Evolutionary conservation across 2,888 invertebrate genomes (phyloP).

Genomic region (Phrixothrix hirtus): DNA sequence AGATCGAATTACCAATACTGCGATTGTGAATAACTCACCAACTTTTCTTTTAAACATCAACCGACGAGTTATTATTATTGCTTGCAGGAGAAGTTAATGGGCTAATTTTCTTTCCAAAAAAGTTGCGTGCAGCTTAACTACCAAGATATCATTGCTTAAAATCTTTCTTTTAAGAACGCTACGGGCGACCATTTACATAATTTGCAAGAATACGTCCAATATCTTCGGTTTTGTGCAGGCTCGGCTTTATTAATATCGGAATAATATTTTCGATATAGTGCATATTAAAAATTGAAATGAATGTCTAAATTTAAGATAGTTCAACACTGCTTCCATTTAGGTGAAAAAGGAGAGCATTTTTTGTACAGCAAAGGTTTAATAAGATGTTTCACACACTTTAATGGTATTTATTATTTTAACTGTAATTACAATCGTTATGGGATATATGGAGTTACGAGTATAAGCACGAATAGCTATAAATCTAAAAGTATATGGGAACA

Average conservation of each 20-base stretch:
- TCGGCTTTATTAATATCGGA: conserved; percentile 3
- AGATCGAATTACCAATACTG: conserved; percentile 15
- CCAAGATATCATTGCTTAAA: conserved; percentile 23
- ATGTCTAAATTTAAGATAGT: too few species aligned
- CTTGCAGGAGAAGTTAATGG: conserved; percentile 25
- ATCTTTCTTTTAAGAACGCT: conserved; percentile 19
- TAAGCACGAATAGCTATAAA: too few species aligned
- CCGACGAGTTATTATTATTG: conserved; percentile 28
- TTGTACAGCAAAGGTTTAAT: neutral
- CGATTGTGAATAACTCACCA: conserved; percentile 25
- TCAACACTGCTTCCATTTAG: too few species aligned
- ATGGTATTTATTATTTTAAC: too few species aligned
- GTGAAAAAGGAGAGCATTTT: neutral
- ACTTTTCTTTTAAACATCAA: conserved; percentile 25
- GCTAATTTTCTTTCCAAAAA: conserved; percentile 21
- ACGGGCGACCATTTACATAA: conserved; percentile 20
- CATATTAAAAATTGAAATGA: too few species aligned
- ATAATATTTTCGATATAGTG: too few species aligned
- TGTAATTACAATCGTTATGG: too few species aligned
- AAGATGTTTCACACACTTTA: too few species aligned
- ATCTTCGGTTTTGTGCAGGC: conserved; percentile 7
- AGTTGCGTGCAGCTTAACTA: conserved; percentile 26
- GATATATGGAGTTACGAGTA: too few species aligned
- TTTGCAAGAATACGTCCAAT: conserved; percentile 8
- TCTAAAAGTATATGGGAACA: too few species aligned